These are phyloP conservation scores for Ploceus nigricollis DNA, from an alignment of 2,113 vertebrate species.

Conservation along the genomic window DNA sequence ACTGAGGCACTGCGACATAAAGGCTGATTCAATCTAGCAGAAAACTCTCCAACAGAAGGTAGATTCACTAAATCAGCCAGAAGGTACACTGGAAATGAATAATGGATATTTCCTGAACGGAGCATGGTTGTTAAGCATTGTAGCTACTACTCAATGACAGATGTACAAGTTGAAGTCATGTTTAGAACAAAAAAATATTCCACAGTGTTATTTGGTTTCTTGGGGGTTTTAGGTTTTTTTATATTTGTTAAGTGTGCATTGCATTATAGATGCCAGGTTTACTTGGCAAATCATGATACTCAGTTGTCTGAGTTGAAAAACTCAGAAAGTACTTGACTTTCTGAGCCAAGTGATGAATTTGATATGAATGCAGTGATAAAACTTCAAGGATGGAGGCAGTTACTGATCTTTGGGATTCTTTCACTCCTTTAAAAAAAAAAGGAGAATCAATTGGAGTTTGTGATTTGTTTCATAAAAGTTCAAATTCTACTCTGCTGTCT, in stretches of 20 bases:
- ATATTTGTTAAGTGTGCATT: not conserved
- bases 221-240: accelerated
- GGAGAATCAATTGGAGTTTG: not conserved
- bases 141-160: not conserved
- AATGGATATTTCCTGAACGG: conserved; percentile 4
- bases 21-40: not conserved
- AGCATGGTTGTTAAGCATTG: not conserved
- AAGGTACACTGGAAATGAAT: conserved; percentile 40
- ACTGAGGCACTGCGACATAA: not conserved
- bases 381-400: not conserved
- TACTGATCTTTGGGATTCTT: not conserved
- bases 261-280: not conserved
- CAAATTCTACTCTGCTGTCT: not conserved
- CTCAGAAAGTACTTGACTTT: not conserved
- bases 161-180: not conserved
- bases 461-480: not conserved
- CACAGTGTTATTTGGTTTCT: not conserved
- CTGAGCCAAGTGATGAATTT: not conserved
- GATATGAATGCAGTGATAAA: not conserved
- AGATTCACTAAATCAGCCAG: conserved; percentile 33
- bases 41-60: conserved; percentile 26
- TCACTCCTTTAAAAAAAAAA: no score
- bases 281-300: not conserved
- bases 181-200: not conserved
- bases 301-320: not conserved